Evolutionary conservation across 2,797 vertebrate genomes (phyloP).

Genomic region (Sebastes nivosus): DNA sequence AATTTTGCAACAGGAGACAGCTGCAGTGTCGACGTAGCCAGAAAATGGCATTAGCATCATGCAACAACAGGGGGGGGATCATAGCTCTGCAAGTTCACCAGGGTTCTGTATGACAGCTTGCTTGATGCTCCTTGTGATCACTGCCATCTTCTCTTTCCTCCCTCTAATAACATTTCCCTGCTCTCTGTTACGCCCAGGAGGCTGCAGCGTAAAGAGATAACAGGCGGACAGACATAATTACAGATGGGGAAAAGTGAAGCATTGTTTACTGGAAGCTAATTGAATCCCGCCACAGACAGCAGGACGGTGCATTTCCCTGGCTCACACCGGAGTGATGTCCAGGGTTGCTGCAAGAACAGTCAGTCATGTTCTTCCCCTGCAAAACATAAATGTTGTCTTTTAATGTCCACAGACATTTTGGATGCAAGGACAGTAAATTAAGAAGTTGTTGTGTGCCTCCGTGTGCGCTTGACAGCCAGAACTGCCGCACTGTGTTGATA

Average conservation of each 20-base stretch:
- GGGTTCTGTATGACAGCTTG: slow-evolving; percentile 19
- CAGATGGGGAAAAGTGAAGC: slow-evolving; percentile 39
- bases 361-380: not conserved
- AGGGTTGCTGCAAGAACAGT: not conserved
- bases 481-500: not conserved
- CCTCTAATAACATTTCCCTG: slow-evolving; percentile 51
- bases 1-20: not conserved
- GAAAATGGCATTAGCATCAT: slow-evolving; percentile 23
- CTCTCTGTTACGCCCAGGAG: slow-evolving; percentile 25
- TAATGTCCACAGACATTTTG: not conserved
- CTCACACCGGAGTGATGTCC: slow-evolving; percentile 4
- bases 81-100: slow-evolving; percentile 21
- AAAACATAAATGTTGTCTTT: not conserved
- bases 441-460: not conserved
- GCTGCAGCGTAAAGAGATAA: slow-evolving; percentile 52
- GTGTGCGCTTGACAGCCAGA: not conserved
- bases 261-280: slow-evolving; percentile 63
- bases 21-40: not conserved
- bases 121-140: slow-evolving; percentile 1
- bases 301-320: slow-evolving; percentile 2
- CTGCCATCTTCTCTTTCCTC: slow-evolving; percentile 28
- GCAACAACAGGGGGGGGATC: not conserved
- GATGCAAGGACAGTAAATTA: not conserved
- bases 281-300: slow-evolving; percentile 55
- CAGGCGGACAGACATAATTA: slow-evolving; percentile 51